Evolutionary conservation across 2,797 vertebrate species (phyloP), one percentile per base, ranked within the genome.

Genomic region (Halcyon leucocephala): DNA sequence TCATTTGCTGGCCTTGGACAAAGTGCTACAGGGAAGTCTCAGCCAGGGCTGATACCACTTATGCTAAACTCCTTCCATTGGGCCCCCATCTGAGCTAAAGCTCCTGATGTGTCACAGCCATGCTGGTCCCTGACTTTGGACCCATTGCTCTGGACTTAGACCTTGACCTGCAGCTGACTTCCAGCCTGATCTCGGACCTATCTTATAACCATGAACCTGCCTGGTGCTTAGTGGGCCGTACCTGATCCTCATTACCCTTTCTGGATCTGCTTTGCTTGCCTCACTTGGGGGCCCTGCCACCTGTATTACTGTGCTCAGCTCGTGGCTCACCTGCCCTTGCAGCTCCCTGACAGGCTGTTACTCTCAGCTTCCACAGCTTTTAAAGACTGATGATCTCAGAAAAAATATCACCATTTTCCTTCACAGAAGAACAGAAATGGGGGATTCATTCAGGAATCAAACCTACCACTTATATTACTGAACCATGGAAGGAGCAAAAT

Each of bases 401-500:
- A 86, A 85, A 86, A 66, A 54, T 18, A 9, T 51, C 64, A 76
- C 29, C 16, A 24, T 86, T 81, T 89, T 42, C 58, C 46, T 77
- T 86, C 67, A 60, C 44, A 73, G 35, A 78, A 55, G 21, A 72
- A 66, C 41, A 89, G 58, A 66, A 92, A 87, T 46, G 46, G 61
- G 61, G 54, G 65, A 70, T 78, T 69, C 42, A 67, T 28, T 26
- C 76, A 86, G 69, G 54, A 93, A 69, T 78, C 44, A 89, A 93
- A 84, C 14, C 39, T 39, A 57, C 35, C 15, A n/a, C 22, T 48
- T 65, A 42, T 1, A n/a, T 13, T 66, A 48, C 25, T 52, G 78
- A 92, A 55, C 28, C 42, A 44, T 1, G 15, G 35, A 88, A 76
- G n/a, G 42, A 84, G 46, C 22, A 86, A 74, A 71, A 89, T 46